Percentiles rank a stretch among this genome's conserved stretches.
phyloP scores from a whole-genome alignment of 2,888 invertebrate species.

The Dasypolia templi region DNA sequence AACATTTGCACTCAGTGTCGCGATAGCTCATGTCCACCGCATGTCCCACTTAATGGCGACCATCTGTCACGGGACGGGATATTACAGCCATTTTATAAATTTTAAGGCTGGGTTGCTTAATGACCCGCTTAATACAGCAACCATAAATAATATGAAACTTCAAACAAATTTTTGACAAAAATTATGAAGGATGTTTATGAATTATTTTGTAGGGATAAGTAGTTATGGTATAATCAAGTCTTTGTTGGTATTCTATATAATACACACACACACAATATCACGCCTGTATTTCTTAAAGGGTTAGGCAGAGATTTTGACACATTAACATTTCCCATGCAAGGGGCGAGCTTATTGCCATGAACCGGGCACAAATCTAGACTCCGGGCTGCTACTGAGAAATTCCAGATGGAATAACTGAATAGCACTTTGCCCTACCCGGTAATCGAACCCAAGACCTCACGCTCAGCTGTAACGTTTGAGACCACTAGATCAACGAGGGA shows the following conservation, averaged over 20 bases:
- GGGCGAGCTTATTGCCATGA: not conserved
- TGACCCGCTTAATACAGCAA: conserved; percentile 13
- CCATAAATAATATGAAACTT: conserved; percentile 1
- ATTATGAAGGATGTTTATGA: not conserved
- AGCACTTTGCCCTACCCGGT: not conserved
- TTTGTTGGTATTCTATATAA: too few species aligned
- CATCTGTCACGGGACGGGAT: conserved; percentile 36
- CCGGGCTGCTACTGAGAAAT: not conserved
- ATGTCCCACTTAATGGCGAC: conserved; percentile 29
- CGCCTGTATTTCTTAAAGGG: not conserved
- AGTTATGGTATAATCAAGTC: not conserved
- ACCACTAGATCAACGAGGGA: not conserved
- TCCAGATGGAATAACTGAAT: not conserved
- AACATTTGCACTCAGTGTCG: conserved; percentile 36
- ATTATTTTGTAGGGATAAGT: not conserved
- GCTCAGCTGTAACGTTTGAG: not conserved
- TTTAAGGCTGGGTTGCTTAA: conserved; percentile 19
- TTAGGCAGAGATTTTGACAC: not conserved
- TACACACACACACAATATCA: not conserved
- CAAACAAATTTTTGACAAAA: not conserved
- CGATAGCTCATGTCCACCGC: conserved; percentile 45
- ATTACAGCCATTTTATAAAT: conserved; percentile 39
- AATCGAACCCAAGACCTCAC: not conserved
- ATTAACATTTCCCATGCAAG: not conserved
- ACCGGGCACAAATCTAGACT: not conserved